Evolutionary conservation across 2,888 invertebrate species (phyloP).

Genomic region (Petrophora chlorosata): DNA sequence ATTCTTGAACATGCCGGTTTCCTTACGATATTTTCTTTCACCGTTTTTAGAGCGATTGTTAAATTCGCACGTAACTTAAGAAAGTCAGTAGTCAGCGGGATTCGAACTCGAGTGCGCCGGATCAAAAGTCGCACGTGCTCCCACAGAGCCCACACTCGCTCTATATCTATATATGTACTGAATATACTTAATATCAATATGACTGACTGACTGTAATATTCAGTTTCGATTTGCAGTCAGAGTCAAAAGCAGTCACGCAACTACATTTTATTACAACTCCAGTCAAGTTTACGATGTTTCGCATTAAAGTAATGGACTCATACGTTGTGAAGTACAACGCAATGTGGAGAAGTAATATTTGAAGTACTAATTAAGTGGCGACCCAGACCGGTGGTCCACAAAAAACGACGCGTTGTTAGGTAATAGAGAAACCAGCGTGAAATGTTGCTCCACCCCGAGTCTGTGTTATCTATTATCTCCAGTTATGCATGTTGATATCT

Average conservation of each 20-base stretch:
- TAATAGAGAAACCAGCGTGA: conserved; percentile 68
- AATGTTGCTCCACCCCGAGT: conserved; percentile 53
- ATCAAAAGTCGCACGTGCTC: too few relatives aligned
- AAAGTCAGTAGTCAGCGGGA: too few relatives aligned
- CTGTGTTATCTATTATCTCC: conserved; percentile 36
- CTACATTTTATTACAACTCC: conserved; percentile 1
- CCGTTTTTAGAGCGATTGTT: too few relatives aligned
- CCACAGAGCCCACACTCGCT: too few relatives aligned
- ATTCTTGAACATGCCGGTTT: too few relatives aligned
- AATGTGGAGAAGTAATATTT: conserved; percentile 24
- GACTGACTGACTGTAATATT: background rate
- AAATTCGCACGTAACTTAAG: too few relatives aligned
- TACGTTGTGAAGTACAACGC: background rate
- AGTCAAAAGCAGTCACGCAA: conserved; percentile 6
- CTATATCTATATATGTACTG: too few relatives aligned
- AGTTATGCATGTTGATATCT: conserved; percentile 8
- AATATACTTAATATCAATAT: too few relatives aligned
- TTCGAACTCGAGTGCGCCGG: too few relatives aligned
- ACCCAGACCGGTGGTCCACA: conserved; percentile 42
- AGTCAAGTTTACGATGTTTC: conserved; percentile 3
- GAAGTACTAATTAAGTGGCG: conserved; percentile 41
- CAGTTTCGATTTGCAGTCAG: background rate
- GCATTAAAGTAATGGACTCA: background rate
- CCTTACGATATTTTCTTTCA: too few relatives aligned
- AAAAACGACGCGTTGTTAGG: conserved; percentile 59